Conservation (phyloP, 2,113 vertebrate genomes). For the Tichodroma muraria region DNA sequence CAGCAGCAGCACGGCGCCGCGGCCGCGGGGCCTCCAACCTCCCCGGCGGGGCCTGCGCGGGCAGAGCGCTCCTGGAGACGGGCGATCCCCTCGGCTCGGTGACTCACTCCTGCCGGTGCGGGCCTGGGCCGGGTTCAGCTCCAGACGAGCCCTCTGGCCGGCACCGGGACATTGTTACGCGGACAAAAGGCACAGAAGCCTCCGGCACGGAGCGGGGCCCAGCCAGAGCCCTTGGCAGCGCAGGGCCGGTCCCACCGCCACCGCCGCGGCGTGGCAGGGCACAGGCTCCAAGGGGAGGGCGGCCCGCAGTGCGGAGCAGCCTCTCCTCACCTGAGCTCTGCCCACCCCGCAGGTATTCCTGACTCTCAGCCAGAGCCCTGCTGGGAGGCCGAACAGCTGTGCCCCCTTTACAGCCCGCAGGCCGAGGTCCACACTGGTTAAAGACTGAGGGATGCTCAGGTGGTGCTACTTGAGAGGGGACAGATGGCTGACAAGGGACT, state of each 20-base stretch:
- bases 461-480: background rate
- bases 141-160: background rate
- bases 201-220: background rate
- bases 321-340: background rate
- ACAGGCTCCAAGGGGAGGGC: no score
- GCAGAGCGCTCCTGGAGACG: background rate
- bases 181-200: background rate
- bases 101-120: background rate
- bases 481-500: background rate
- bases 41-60: rapidly evolving
- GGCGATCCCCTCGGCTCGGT: background rate
- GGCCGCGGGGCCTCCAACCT: background rate
- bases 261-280: background rate
- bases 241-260: background rate
- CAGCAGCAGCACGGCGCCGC: no score
- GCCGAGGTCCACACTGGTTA: background rate
- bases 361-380: background rate
- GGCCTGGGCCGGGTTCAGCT: background rate
- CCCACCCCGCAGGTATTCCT: background rate
- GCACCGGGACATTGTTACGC: background rate
- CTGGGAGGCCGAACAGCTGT: background rate
- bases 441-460: background rate
- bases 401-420: background rate
- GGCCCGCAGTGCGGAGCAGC: no score
- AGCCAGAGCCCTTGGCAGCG: background rate